phyloP scores from a whole-genome alignment of 2,797 vertebrate species.

The Sebastes baramenuke region DNA sequence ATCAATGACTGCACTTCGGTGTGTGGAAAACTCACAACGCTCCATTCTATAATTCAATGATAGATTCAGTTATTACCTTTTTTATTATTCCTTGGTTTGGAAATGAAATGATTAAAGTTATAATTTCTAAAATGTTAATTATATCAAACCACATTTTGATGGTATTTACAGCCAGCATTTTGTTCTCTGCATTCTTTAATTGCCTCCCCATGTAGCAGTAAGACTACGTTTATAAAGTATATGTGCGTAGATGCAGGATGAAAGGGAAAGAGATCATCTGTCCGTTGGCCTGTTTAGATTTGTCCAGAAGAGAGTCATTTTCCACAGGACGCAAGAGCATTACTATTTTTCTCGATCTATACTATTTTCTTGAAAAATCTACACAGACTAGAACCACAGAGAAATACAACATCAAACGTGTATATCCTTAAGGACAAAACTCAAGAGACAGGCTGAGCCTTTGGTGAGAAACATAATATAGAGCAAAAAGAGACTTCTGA shows the following conservation, averaged over 20 bases:
- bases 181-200: not conserved
- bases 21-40: not conserved
- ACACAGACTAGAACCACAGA: not conserved
- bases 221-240: not conserved
- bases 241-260: accelerated
- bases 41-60: too few species aligned
- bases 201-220: not conserved
- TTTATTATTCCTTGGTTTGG: not conserved
- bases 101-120: not conserved
- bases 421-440: not conserved
- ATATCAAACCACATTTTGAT: not conserved
- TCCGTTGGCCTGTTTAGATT: not conserved
- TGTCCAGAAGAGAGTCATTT: not conserved
- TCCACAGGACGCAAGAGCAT: not conserved
- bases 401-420: not conserved
- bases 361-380: not conserved
- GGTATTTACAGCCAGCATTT: not conserved
- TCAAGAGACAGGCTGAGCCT: not conserved
- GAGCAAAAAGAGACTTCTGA: not conserved
- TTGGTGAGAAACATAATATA: not conserved
- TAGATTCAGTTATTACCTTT: not conserved
- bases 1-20: not conserved
- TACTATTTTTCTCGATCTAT: not conserved
- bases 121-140: not conserved
- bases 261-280: not conserved